phyloP scores from a whole-genome alignment of 2,888 invertebrate genomes.

The Ischnus inquisitorius region DNA sequence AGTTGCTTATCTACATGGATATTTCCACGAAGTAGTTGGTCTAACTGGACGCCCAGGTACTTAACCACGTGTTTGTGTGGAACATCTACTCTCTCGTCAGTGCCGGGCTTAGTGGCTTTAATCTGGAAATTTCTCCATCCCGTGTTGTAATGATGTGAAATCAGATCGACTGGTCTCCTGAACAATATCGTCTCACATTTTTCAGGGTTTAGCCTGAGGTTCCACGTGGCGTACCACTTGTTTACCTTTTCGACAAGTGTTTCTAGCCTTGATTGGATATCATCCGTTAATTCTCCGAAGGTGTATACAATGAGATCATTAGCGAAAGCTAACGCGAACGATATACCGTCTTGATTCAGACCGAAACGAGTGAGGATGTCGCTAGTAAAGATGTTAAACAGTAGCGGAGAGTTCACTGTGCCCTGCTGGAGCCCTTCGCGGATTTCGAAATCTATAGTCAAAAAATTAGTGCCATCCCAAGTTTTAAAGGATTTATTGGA shows the following conservation, averaged over 20 bases:
- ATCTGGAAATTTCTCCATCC: conserved; percentile 49
- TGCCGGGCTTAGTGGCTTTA: neutral
- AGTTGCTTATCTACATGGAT: conserved; percentile 41
- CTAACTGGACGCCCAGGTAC: conserved; percentile 46
- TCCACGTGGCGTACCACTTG: conserved; percentile 42
- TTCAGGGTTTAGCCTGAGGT: conserved; percentile 14
- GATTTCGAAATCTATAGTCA: neutral
- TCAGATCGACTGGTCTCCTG: conserved; percentile 13
- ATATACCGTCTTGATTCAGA: conserved; percentile 38
- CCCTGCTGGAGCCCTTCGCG: conserved; percentile 69
- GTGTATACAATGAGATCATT: conserved; percentile 66
- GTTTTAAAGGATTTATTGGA: conserved; percentile 26
- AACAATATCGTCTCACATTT: conserved; percentile 62
- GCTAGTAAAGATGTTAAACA: conserved; percentile 66
- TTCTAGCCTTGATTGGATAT: conserved; percentile 11
- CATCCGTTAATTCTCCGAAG: neutral
- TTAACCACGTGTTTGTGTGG: conserved; percentile 30
- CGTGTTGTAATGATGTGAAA: conserved; percentile 1
- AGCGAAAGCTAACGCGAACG: conserved; percentile 60
- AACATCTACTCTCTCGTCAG: conserved; percentile 15
- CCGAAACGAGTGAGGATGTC: conserved; percentile 61
- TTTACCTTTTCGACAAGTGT: conserved; percentile 32
- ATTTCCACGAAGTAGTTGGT: conserved; percentile 24
- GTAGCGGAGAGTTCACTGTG: neutral
- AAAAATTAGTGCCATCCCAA: conserved; percentile 7